phyloP scores from a whole-genome alignment of 2,113 vertebrate genomes.

The Epinephelus cyanopodus region DNA sequence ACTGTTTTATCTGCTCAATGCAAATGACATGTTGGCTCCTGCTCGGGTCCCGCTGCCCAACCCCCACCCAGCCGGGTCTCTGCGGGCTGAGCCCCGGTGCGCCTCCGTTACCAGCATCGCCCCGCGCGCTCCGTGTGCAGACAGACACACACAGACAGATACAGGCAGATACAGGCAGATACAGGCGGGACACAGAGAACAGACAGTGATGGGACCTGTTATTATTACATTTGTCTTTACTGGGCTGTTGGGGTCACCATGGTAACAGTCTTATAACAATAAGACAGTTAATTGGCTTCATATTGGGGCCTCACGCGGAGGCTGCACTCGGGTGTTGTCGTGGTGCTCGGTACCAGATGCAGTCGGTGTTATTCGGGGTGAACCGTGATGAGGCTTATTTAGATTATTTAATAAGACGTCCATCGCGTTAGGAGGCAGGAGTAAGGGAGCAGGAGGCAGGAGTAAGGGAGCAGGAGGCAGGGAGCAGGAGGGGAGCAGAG shows the following conservation, averaged over 20 bases:
- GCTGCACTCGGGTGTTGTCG: background rate
- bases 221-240: background rate
- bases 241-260: background rate
- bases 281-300: background rate
- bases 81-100: constrained; percentile 15
- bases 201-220: background rate
- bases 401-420: constrained; percentile 13
- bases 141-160: no score
- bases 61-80: constrained; percentile 37
- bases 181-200: background rate
- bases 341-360: background rate
- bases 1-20: constrained; percentile 7
- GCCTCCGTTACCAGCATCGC: constrained; percentile 17
- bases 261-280: background rate
- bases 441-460: no score
- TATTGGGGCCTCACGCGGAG: background rate
- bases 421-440: no score
- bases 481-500: background rate
- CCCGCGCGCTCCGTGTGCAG: constrained; percentile 13
- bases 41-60: constrained; percentile 22
- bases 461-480: no score
- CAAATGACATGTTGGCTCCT: constrained; percentile 27
- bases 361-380: no score
- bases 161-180: background rate
- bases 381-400: background rate